These are phyloP conservation scores for Ferrisia virgata DNA, from an alignment of 2,888 invertebrate genomes.

Conservation along the genomic window DNA sequence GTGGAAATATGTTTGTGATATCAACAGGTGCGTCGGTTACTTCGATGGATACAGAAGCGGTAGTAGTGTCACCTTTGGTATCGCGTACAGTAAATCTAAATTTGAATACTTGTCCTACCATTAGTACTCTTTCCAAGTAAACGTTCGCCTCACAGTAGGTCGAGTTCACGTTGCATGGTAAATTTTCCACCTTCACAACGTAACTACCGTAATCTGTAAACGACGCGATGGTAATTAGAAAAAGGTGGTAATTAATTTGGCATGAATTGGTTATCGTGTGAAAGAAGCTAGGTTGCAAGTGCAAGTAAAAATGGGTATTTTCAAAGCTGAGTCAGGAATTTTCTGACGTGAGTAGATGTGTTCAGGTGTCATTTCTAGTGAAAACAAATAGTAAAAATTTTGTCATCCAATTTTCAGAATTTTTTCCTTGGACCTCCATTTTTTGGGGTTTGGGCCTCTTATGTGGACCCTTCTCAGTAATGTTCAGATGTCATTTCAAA, in stretches of 20 bases:
- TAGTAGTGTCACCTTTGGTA: constrained; percentile 71
- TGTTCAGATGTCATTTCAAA: too few species aligned
- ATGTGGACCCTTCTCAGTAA: too few species aligned
- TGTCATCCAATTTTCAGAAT: too few species aligned
- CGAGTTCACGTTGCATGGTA: constrained; percentile 82
- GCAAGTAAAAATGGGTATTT: too few species aligned
- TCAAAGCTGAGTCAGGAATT: too few species aligned
- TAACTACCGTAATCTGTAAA: constrained; percentile 59
- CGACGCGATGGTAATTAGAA: background rate
- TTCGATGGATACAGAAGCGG: constrained; percentile 74
- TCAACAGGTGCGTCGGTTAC: constrained; percentile 82
- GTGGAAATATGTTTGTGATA: constrained; percentile 77
- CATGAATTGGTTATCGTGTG: background rate
- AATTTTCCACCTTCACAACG: constrained; percentile 72
- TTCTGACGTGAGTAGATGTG: too few species aligned
- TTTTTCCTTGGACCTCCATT: too few species aligned
- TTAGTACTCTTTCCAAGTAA: constrained; percentile 70
- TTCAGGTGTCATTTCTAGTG: too few species aligned
- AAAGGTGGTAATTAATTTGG: background rate
- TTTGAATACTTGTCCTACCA: constrained; percentile 79
- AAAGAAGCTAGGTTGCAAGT: too few species aligned
- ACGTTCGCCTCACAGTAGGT: constrained; percentile 87
- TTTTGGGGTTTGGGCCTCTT: too few species aligned
- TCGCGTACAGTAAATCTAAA: constrained; percentile 70
- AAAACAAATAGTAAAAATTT: too few species aligned